phyloP scores from a whole-genome alignment of 2,113 vertebrate species.

The Cettia cetti region DNA sequence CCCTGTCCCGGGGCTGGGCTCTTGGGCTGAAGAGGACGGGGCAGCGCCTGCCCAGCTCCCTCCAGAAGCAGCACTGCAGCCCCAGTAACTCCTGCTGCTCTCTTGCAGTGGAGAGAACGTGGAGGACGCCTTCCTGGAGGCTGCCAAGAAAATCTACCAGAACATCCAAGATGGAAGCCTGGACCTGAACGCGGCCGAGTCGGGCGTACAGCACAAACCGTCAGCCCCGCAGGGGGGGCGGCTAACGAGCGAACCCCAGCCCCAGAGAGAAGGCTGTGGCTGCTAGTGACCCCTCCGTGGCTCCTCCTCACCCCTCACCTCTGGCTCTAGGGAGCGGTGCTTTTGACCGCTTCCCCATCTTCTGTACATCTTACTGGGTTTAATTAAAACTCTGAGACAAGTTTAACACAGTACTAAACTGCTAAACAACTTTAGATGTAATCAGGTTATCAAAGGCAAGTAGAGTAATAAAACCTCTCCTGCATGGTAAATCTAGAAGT shows the following conservation, averaged over 20 bases:
- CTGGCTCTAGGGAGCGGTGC: slow-evolving; percentile 74
- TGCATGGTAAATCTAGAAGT: slow-evolving; percentile 84
- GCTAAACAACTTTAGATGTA: slow-evolving; percentile 83
- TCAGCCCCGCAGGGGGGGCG: slow-evolving; percentile 91
- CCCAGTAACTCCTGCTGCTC: neutral
- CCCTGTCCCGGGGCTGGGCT: neutral
- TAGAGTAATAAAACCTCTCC: slow-evolving; percentile 84
- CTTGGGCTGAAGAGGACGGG: neutral
- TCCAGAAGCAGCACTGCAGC: fast-evolving
- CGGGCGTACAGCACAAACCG: slow-evolving; percentile 96
- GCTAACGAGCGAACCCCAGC: slow-evolving; percentile 90
- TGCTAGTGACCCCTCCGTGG: slow-evolving; percentile 87
- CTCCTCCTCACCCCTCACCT: slow-evolving; percentile 76
- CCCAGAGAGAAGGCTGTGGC: slow-evolving; percentile 93
- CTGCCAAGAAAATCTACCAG: slow-evolving; percentile 98
- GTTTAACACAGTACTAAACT: slow-evolving; percentile 87
- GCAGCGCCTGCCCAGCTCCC: neutral
- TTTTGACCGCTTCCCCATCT: slow-evolving; percentile 73
- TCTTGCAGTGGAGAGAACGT: slow-evolving; percentile 91
- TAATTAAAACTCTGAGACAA: slow-evolving; percentile 81
- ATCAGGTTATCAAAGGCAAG: slow-evolving; percentile 86
- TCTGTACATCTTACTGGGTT: slow-evolving; percentile 82
- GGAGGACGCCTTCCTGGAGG: slow-evolving; percentile 96
- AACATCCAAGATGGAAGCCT: slow-evolving; percentile 98
- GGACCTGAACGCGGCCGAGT: slow-evolving; percentile 96